Conservation (phyloP, 1,140 invertebrate genomes). For the Chironomus striatipennis region DNA sequence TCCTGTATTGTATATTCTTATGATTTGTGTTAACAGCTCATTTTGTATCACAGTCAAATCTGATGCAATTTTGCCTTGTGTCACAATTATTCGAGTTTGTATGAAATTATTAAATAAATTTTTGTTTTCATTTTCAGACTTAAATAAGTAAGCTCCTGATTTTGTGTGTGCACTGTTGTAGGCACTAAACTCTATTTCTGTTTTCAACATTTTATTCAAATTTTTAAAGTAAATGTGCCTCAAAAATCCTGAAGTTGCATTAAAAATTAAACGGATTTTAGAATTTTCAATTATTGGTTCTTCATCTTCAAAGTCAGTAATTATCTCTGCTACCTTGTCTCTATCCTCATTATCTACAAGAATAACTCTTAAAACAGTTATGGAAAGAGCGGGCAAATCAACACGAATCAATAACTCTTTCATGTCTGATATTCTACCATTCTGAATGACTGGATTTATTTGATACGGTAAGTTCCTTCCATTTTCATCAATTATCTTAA, state of each 20-base stretch:
- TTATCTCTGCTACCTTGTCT: conserved; percentile 33
- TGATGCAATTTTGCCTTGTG: conserved; percentile 60
- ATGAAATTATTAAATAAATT: conserved; percentile 59
- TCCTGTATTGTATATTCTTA: conserved; percentile 62
- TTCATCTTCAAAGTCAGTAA: conserved; percentile 54
- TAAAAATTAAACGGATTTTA: conserved; percentile 57
- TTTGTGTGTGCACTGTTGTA: conserved; percentile 74
- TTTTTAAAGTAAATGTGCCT: conserved; percentile 53
- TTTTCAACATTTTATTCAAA: conserved; percentile 38
- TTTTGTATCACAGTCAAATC: conserved; percentile 66
- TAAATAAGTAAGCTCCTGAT: conserved; percentile 89
- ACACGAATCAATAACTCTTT: conserved; percentile 40
- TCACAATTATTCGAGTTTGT: conserved; percentile 45
- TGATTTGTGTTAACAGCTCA: conserved; percentile 58
- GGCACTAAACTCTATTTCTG: conserved; percentile 65
- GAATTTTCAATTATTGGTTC: conserved; percentile 70
- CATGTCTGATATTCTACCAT: conserved; percentile 42
- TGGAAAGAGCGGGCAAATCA: conserved; percentile 42
- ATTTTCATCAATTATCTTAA: conserved; percentile 57
- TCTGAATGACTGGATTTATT: conserved; percentile 67
- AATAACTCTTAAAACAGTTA: conserved; percentile 55
- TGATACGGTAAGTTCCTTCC: conserved; percentile 52
- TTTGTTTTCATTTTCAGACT: conserved; percentile 61
- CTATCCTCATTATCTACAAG: conserved; percentile 35
- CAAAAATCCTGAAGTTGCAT: conserved; percentile 62